Conservation (phyloP, 1,140 invertebrate genomes). For the Drosophila saltans region DNA sequence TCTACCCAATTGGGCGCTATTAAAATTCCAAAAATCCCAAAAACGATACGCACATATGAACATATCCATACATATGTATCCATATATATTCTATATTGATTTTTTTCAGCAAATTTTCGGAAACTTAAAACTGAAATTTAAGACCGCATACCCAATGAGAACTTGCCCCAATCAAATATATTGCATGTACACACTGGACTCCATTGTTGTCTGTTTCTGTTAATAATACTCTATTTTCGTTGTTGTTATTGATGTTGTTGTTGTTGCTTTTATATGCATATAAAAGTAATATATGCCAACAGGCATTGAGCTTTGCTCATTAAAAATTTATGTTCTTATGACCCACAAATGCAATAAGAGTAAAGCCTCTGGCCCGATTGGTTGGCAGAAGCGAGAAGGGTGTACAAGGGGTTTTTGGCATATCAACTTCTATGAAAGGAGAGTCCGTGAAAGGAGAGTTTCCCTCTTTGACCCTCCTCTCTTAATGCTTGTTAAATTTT, state of each 20-base stretch:
- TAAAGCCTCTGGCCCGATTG: slow-evolving; percentile 4
- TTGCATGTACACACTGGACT: slow-evolving; percentile 8
- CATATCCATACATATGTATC: no score
- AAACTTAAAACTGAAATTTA: slow-evolving; percentile 31
- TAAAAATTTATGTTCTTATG: slow-evolving; percentile 60
- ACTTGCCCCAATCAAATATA: not conserved
- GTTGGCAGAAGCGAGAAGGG: not conserved
- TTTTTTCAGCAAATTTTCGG: slow-evolving; percentile 43
- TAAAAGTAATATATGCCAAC: slow-evolving; percentile 28
- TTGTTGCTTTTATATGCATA: slow-evolving; percentile 15
- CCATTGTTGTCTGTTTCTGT: slow-evolving; percentile 50
- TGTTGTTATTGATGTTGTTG: slow-evolving; percentile 10
- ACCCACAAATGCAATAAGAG: slow-evolving; percentile 53
- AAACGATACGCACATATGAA: not conserved
- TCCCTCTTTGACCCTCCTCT: not conserved
- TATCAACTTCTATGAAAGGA: not conserved
- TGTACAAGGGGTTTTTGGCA: no score
- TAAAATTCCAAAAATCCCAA: not conserved
- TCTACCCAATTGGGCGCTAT: slow-evolving; percentile 28
- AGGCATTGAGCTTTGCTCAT: slow-evolving; percentile 45
- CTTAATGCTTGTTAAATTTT: slow-evolving; percentile 26
- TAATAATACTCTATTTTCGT: slow-evolving; percentile 9
- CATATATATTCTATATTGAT: slow-evolving; percentile 19
- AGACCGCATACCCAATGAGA: slow-evolving; percentile 26
- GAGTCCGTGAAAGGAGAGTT: not conserved